A percentile compares a stretch with the other conserved stretches of the same genome.
Conservation (phyloP, 1,140 invertebrate species). For the Ceratitis capitata region DNA sequence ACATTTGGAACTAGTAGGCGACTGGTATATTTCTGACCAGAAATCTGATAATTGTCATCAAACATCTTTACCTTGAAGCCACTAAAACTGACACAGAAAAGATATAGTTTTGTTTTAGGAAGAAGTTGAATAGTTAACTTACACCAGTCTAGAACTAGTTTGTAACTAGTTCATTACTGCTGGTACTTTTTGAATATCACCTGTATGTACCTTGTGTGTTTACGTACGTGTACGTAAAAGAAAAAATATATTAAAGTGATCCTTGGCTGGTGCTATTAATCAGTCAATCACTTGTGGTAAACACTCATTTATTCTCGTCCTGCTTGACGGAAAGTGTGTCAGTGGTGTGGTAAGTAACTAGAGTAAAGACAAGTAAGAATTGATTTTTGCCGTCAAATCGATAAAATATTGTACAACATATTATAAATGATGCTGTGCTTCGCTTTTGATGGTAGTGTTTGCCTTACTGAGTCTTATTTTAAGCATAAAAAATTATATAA, state of each 20-base stretch:
- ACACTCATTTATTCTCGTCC: not conserved
- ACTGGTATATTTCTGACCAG: too few relatives aligned
- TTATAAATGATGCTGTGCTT: not conserved
- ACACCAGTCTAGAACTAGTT: too few relatives aligned
- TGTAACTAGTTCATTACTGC: too few relatives aligned
- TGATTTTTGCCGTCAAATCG: not conserved
- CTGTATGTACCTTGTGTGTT: not conserved
- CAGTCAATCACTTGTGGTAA: not conserved
- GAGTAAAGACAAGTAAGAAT: not conserved
- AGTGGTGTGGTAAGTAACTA: not conserved
- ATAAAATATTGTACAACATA: not conserved
- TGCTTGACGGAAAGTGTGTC: not conserved
- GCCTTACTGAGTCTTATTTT: not conserved
- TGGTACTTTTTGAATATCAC: too few relatives aligned
- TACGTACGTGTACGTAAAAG: not conserved
- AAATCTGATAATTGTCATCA: too few relatives aligned
- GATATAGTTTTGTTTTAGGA: too few relatives aligned
- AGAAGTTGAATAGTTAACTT: too few relatives aligned
- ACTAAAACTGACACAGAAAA: too few relatives aligned
- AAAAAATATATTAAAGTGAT: conserved; percentile 19
- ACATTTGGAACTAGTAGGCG: too few relatives aligned
- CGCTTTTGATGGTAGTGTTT: not conserved
- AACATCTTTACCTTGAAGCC: too few relatives aligned
- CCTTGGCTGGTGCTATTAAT: not conserved
- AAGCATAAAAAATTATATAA: too few relatives aligned